These are phyloP conservation scores for Astropecten irregularis DNA, from an alignment of 53 echinoderm and acorn worm genomes.

Conservation along the genomic window DNA sequence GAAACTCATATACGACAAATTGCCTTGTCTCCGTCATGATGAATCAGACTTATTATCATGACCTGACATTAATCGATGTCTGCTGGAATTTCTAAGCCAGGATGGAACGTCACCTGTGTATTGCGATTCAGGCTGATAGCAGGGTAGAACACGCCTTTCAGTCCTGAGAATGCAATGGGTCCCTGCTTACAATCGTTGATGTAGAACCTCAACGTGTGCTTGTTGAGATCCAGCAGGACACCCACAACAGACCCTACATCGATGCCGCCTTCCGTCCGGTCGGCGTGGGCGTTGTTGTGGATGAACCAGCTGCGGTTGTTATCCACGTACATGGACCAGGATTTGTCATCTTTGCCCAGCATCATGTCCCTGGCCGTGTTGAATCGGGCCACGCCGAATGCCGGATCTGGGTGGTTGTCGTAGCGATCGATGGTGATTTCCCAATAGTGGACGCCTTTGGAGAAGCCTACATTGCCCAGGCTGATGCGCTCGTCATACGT, in stretches of 20 bases:
- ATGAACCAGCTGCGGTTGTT: slow-evolving; percentile 99
- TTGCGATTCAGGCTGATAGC: slow-evolving; percentile 95
- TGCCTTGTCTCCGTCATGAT: no score
- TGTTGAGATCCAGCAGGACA: slow-evolving; percentile 90
- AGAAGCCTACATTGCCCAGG: slow-evolving; percentile 98
- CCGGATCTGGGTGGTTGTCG: slow-evolving; percentile 99
- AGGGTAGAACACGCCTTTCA: slow-evolving; percentile 95
- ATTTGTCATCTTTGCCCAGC: slow-evolving; percentile 98
- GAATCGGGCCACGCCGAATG: slow-evolving; percentile 92
- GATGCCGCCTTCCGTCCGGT: slow-evolving; percentile 94
- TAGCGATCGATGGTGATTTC: slow-evolving; percentile 98
- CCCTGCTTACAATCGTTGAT: slow-evolving; percentile 92
- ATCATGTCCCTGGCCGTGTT: slow-evolving; percentile 91
- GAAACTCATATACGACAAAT: no score
- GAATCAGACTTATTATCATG: no score
- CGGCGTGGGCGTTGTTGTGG: slow-evolving; percentile 94
- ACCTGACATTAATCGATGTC: slow-evolving; percentile 66
- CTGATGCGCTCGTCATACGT: slow-evolving; percentile 90
- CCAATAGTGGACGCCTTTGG: slow-evolving; percentile 99
- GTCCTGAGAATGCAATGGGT: slow-evolving; percentile 84
- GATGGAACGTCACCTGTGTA: slow-evolving; percentile 95
- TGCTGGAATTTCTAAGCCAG: slow-evolving; percentile 88
- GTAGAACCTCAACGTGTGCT: slow-evolving; percentile 79
- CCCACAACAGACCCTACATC: slow-evolving; percentile 90
- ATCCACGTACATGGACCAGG: slow-evolving; percentile 99